Evolutionary conservation across 2,113 vertebrate species (phyloP), one percentile per base, ranked within the genome.

Genomic region (Phainopepla nitens): DNA sequence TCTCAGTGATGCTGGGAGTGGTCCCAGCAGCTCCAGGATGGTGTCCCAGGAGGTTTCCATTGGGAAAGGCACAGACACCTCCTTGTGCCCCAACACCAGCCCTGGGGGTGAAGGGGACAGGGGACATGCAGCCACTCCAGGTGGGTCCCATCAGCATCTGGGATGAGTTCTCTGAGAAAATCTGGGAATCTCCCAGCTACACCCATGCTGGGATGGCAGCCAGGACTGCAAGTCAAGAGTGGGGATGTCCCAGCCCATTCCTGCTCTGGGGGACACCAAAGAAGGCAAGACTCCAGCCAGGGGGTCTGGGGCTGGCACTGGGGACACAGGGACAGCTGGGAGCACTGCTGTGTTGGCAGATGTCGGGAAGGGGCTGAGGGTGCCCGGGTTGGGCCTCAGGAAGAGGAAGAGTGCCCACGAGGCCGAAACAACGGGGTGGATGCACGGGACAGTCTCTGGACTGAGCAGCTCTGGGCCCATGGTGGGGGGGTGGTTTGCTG

Each of bases 361-460:
- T 1, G 16, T 13, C 3, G 0, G 39, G 28, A 60, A 33, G 14
- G 20, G 68, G 9, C n/a, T 1, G 7, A 42, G 39, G 57, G 24
- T 60, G 41, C 39, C 44, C 0, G 0, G 22, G 9, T 10, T 33
- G 12, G 35, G 49, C 44, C 29, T 17, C 0, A 0, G 1, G 9
- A 61, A 39, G 82, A 71, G 89, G 80, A 96, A 89, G 71, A 3
- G 66, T 4, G 39, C 15, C 61, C 77, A 87, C 9, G 19, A 89
- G 93, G 57, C 27, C 1, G 62, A 56, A 15, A 2, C 22, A 29
- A 36, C 0, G 0, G 35, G 24, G 6, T 0, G 45, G 45, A 9
- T 5, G 11, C 23, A 35, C 1, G 0, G 51, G 71, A 11, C 39
- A n/a, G 61, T 36, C 56, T 41, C 25, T 4, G 64, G 42, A 44